phyloP scores from a whole-genome alignment of 2,888 invertebrate genomes.

The Euplagia quadripunctaria region DNA sequence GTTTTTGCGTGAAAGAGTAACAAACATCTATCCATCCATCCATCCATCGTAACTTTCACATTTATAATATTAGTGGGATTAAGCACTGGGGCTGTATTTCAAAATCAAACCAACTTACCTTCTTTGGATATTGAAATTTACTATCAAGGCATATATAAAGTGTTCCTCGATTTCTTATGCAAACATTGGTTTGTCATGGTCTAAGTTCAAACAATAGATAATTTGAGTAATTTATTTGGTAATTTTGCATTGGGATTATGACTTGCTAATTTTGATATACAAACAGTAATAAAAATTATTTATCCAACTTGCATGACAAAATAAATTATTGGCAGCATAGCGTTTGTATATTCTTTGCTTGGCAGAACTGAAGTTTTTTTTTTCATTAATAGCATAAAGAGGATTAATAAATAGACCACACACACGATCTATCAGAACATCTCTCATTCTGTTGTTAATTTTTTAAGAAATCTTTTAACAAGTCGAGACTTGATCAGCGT shows the following conservation, averaged over 20 bases:
- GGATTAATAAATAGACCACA: neutral
- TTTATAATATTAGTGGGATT: too few relatives aligned
- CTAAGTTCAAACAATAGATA: conserved; percentile 40
- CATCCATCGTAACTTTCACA: too few relatives aligned
- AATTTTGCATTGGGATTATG: conserved; percentile 34
- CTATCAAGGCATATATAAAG: neutral
- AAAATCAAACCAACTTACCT: neutral
- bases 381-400: neutral
- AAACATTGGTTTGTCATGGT: conserved; percentile 49
- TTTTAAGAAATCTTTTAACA: too few relatives aligned
- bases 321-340: neutral
- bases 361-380: neutral
- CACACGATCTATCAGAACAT: too few relatives aligned
- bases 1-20: too few relatives aligned
- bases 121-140: neutral
- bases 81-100: too few relatives aligned
- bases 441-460: too few relatives aligned
- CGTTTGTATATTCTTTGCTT: neutral
- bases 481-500: too few relatives aligned
- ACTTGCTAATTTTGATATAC: conserved; percentile 34
- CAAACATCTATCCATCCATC: too few relatives aligned
- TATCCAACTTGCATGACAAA: conserved; percentile 19
- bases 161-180: neutral
- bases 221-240: conserved; percentile 32
- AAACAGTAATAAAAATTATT: conserved; percentile 3